A percentile compares a stretch with the other conserved stretches of the same genome.
These are phyloP conservation scores for Melangyna quadrimaculata DNA, from an alignment of 2,888 invertebrate genomes.

Conservation along the genomic window DNA sequence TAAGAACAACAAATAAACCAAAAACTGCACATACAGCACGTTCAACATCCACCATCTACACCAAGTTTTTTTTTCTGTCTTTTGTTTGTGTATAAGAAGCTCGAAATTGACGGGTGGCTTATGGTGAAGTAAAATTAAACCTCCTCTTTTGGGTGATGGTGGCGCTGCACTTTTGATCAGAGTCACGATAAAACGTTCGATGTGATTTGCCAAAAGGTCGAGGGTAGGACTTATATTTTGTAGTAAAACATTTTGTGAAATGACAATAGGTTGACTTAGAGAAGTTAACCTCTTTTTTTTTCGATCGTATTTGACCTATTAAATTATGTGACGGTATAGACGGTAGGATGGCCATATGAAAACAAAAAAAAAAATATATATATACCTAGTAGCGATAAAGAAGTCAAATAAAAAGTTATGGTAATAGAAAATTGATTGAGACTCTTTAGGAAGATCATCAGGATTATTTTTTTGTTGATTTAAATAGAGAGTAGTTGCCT, in stretches of 20 bases:
- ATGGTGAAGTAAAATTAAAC: slow-evolving; percentile 28
- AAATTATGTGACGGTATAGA: slow-evolving; percentile 13
- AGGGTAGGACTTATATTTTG: slow-evolving; percentile 61
- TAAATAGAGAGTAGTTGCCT: not conserved
- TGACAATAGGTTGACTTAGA: slow-evolving; percentile 62
- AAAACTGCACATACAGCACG: slow-evolving; percentile 18
- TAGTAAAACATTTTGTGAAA: slow-evolving; percentile 71
- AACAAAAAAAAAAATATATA: not conserved
- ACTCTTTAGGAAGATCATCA: slow-evolving; percentile 2
- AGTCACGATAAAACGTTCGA: slow-evolving; percentile 70
- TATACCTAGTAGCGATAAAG: slow-evolving; percentile 18
- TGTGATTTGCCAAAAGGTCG: slow-evolving; percentile 71
- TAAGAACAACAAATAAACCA: slow-evolving; percentile 17
- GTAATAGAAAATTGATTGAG: slow-evolving; percentile 10
- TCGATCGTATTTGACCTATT: slow-evolving; percentile 53
- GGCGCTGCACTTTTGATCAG: slow-evolving; percentile 68
- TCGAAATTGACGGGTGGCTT: slow-evolving; percentile 69
- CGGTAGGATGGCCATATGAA: not conserved
- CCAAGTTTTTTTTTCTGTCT: not conserved
- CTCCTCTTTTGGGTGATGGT: slow-evolving; percentile 44
- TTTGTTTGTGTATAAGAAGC: slow-evolving; percentile 53
- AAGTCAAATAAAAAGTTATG: not conserved
- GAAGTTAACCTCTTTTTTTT: slow-evolving; percentile 21
- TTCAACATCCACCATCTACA: slow-evolving; percentile 2
- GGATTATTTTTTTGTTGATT: not conserved